Evolutionary conservation across 2,888 invertebrate genomes (phyloP), one percentile per base, ranked within the genome.

Genomic region (Lochmaea crataegi): DNA sequence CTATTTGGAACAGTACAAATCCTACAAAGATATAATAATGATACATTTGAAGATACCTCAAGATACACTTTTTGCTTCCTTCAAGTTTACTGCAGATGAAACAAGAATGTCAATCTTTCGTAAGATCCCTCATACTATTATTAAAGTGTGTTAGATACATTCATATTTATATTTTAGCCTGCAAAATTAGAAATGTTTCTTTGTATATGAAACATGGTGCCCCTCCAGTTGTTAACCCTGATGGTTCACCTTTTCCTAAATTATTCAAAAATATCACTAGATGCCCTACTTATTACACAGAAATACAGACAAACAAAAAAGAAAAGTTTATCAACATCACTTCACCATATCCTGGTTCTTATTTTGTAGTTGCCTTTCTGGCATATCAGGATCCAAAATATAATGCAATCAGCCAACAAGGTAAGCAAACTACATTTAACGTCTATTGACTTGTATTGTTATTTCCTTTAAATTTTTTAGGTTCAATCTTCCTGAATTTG

Each of bases 151-250:
- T 3, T 32, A 32, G 32, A 32, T 32, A 26, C 22, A 65, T 65
- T 45, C 11, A 16, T 45, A 10, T 66, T 65, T 68, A n/a, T 38
- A 77, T 82, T 79, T 70, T 78, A 85, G 85, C 81, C 61, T 87
- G 87, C 77, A 76, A 78, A 57, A 75, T 82, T 11, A 81, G 85
- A 79, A 90, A 92, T 81, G 91, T 94, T 66, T 88, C 92, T 77
- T 87, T 93, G 80, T 91, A 93, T 83, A 86, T 96, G 69, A 96
- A 96, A 84, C 91, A 93, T 79, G 94, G 94, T 16, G 92, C 95
- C 63, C 93, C 94, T 82, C 96, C 96, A 26, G 92, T 96, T 4
- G 91, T 96, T 73, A 93, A 92, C 83, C 94, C 95, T 2, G 94
- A 95, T 83, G 93, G 93, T 75, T 93, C 94, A 60, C 89, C 91